Conservation (phyloP, 1,140 invertebrate species). For the Monomorium pharaonis region DNA sequence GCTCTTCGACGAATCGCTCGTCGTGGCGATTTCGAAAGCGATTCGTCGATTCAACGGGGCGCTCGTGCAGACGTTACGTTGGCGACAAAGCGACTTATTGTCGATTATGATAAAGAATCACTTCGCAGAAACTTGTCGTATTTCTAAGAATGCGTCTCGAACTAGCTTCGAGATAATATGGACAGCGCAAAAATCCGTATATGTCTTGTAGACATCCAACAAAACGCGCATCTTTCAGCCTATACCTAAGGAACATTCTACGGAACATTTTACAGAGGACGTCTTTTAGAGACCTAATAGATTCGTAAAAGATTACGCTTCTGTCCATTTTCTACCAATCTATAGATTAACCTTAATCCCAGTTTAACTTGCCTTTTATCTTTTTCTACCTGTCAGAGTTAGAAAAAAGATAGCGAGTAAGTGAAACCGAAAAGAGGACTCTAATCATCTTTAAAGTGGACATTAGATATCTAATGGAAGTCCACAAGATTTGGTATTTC, state of each 20-base stretch:
- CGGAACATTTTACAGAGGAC: neutral
- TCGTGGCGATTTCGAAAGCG: neutral
- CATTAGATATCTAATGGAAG: neutral
- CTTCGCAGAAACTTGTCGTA: constrained; percentile 11
- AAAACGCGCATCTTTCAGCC: neutral
- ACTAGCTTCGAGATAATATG: neutral
- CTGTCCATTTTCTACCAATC: too few species aligned
- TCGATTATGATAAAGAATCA: constrained; percentile 39
- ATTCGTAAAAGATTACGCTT: neutral
- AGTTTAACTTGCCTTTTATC: too few species aligned
- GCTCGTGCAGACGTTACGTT: constrained; percentile 6
- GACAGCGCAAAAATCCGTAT: neutral
- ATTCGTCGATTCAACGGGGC: neutral
- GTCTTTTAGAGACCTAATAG: neutral
- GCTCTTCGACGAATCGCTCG: neutral
- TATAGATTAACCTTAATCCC: too few species aligned
- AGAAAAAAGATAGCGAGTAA: too few species aligned
- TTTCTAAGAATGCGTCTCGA: constrained; percentile 5
- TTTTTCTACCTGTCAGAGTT: too few species aligned
- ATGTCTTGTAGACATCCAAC: neutral
- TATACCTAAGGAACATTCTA: neutral
- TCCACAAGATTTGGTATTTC: neutral
- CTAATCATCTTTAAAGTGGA: too few species aligned
- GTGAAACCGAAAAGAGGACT: too few species aligned
- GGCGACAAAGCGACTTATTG: constrained; percentile 52